Base-by-base conservation (phyloP, 2,797 vertebrate genomes). In the Caiman crocodilus region DNA sequence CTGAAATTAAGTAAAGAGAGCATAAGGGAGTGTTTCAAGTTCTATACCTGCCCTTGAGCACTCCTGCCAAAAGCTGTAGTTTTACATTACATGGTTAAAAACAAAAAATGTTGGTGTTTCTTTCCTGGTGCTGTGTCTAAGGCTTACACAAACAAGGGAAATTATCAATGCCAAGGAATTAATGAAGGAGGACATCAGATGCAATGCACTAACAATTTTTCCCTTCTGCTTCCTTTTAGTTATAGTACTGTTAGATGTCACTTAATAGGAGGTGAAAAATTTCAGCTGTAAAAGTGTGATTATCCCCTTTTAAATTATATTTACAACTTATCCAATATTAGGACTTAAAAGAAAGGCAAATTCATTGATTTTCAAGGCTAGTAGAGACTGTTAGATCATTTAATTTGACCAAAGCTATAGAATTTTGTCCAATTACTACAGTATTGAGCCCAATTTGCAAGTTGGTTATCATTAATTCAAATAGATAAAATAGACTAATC, bases 221-320 rank as follows among this genome's bases (percentile, higher is more conserved):
- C 71, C 76, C 65, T 20, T 89, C 59, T 84, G 30, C 90, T 80
- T 18, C 32, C 28, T 74, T 87, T 76, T 58, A 82, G n/a, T 7
- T 89, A 80, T 18, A 0, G 0, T 32, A 28, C 7, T 35, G 69
- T 32, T 25, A 25, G n/a, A 42, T 14, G 26, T 57, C 67, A 67
- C 55, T 56, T 25, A 76, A 55, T 92, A 85, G 73, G 20, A 84
- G 15, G 28, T 50, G 21, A 30, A 84, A 92, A 86, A 26, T 59
- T 87, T 80, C 84, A 65, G 30, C 20, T 21, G 28, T 58, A 88
- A 94, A 91, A 82, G 3, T 26, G 61, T 69, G 17, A 76, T 76
- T 64, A 26, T 9, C 67, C 16, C 3, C 14, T 15, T 32, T 88
- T 77, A 75, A 82, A 50, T 88, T 35, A 82, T 1, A 1, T 42